A percentile compares a stretch with the other conserved stretches of the same genome.
Conservation (phyloP, 2,888 invertebrate species). For the Frankliniella fusca region DNA sequence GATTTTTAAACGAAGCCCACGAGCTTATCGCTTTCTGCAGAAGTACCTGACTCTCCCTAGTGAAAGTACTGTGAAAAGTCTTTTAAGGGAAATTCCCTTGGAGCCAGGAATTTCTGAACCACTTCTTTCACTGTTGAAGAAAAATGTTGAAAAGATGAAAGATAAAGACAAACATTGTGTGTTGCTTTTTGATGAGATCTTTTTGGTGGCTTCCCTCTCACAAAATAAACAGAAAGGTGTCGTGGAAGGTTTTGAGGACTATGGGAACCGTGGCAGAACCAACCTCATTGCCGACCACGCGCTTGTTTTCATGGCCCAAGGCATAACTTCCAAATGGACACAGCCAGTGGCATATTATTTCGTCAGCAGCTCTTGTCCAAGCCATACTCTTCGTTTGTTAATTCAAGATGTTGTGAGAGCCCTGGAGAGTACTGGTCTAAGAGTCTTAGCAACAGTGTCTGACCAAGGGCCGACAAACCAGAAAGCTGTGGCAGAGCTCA, state of each 20-base stretch:
- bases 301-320: neutral
- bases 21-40: neutral
- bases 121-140: neutral
- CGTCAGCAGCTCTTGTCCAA: neutral
- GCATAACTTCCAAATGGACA: neutral
- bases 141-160: neutral
- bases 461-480: neutral
- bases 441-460: neutral
- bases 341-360: neutral
- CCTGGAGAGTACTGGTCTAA: neutral
- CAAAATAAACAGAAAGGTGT: neutral
- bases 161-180: neutral
- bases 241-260: neutral
- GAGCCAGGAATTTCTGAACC: neutral
- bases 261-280: neutral
- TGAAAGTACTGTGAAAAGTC: neutral
- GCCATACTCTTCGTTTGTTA: neutral
- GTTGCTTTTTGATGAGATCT: neutral
- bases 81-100: neutral
- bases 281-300: neutral
- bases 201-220: neutral
- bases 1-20: neutral
- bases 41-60: neutral
- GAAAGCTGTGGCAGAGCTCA: neutral
- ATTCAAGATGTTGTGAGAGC: neutral